Conservation (phyloP, 1,140 invertebrate genomes). For the Chironomus tepperi region DNA sequence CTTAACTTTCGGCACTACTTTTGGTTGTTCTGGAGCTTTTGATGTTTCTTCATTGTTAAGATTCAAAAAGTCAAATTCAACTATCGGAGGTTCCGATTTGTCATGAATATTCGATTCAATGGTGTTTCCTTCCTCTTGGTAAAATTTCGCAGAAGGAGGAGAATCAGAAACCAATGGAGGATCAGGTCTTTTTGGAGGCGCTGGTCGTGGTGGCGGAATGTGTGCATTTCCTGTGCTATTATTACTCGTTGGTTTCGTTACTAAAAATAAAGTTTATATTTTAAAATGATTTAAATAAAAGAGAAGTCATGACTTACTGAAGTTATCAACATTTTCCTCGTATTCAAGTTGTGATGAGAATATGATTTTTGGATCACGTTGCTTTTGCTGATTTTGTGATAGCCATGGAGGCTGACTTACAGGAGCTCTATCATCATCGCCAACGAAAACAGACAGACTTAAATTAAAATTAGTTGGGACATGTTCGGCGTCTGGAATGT, state of each 20-base stretch:
- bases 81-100: not conserved
- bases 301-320: too few relatives aligned
- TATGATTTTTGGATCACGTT: slow-evolving; percentile 51
- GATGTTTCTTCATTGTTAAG: not conserved
- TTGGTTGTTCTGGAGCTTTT: not conserved
- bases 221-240: not conserved
- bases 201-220: not conserved
- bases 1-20: slow-evolving; percentile 28
- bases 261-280: slow-evolving; percentile 29
- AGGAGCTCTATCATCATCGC: slow-evolving; percentile 53
- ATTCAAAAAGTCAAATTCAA: slow-evolving; percentile 3
- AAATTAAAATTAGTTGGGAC: slow-evolving; percentile 69
- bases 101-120: not conserved
- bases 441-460: slow-evolving; percentile 63
- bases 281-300: too few relatives aligned
- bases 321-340: slow-evolving; percentile 73
- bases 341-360: slow-evolving; percentile 76
- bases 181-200: not conserved
- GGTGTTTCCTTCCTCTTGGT: not conserved
- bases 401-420: slow-evolving; percentile 67
- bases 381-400: slow-evolving; percentile 43
- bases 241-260: slow-evolving; percentile 33
- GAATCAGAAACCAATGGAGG: not conserved
- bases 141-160: not conserved
- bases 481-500: slow-evolving; percentile 68